Evolutionary conservation across 1,140 invertebrate species (phyloP), one percentile per base, ranked within the genome.

Genomic region (Varroa destructor): DNA sequence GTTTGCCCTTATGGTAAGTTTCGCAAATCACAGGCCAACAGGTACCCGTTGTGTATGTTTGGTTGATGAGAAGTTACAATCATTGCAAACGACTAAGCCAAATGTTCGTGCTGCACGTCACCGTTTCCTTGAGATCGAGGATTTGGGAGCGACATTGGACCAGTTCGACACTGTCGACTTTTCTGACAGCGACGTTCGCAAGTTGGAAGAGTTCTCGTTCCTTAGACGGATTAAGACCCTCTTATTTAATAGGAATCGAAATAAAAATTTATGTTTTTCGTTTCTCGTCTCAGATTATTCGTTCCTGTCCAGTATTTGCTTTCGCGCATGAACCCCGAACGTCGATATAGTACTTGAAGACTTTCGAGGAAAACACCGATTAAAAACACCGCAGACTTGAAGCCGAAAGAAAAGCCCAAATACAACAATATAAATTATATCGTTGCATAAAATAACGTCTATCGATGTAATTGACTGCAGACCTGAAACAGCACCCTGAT

Each of bases 131-230:
- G 89, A 95, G 73, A 96, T 99, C 76, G 96, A 99, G 83, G 98
- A 99, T 82, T 82, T 98, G 77, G 96, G 96, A 58, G 93, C 94
- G 6, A 98, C 95, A 42, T 83, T 95, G 81, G 95, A 99, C 82
- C 95, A 99, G 78, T 99, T 98, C 83, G 97, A 99, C 79, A 93
- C 92, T 3, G 92, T 99, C 73, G 97, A 99, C 80, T 89, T 99
- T 75, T 96, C 94, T 14, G 95, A 99, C 76, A 99, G 99, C 83
- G 95, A 99, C 81, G 89, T 99, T 71, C 84, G 94, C 67, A 97
- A 97, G 82, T 77, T 99, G 37, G 96, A 99, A 84, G 94, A 94
- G 56, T 96, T 99, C 82, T 95, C 97, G 0, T 84, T 91, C 71
- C 81, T 99, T 36, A 90, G 89, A 76, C 81, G 96, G 72, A 82